phyloP scores from a whole-genome alignment of 2,888 invertebrate species.

The Meganola albula region DNA sequence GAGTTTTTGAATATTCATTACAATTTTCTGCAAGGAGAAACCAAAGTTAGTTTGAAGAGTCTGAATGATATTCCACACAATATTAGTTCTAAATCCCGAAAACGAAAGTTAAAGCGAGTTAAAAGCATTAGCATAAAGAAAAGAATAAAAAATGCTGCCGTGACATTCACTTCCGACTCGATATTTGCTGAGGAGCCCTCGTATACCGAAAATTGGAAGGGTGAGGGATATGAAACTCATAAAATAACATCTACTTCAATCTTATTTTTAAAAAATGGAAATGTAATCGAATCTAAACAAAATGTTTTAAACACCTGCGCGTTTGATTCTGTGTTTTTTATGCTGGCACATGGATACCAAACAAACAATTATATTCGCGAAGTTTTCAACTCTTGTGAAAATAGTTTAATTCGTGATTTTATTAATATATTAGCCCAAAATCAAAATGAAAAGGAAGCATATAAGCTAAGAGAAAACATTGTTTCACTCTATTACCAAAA shows the following conservation, averaged over 20 bases:
- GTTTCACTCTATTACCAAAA: constrained; percentile 8
- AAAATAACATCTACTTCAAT: constrained; percentile 11
- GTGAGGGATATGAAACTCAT: constrained; percentile 11
- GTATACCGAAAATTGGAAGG: constrained; percentile 11
- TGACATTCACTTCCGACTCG: constrained; percentile 10
- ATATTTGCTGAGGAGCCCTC: constrained; percentile 12
- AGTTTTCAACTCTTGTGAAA: constrained; percentile 7
- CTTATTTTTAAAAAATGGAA: constrained; percentile 10
- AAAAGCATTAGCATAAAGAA: constrained; percentile 9
- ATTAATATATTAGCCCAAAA: constrained; percentile 11
- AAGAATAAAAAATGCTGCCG: constrained; percentile 10
- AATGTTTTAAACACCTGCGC: constrained; percentile 11
- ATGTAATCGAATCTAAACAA: constrained; percentile 9
- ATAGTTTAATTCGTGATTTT: constrained; percentile 9
- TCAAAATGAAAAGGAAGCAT: constrained; percentile 9
- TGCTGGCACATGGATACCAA: constrained; percentile 11
- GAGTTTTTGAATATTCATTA: constrained; percentile 2
- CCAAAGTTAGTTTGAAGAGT: constrained; percentile 1
- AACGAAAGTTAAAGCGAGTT: constrained; percentile 10
- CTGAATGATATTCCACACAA: constrained; percentile 6
- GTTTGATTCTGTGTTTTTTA: constrained; percentile 12
- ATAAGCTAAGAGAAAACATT: constrained; percentile 9
- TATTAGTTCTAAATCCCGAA: constrained; percentile 9
- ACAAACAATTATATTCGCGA: constrained; percentile 9
- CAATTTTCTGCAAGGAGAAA: not conserved